Conservation (phyloP, 2,113 vertebrate genomes). For the Illadopsis cleaveri region DNA sequence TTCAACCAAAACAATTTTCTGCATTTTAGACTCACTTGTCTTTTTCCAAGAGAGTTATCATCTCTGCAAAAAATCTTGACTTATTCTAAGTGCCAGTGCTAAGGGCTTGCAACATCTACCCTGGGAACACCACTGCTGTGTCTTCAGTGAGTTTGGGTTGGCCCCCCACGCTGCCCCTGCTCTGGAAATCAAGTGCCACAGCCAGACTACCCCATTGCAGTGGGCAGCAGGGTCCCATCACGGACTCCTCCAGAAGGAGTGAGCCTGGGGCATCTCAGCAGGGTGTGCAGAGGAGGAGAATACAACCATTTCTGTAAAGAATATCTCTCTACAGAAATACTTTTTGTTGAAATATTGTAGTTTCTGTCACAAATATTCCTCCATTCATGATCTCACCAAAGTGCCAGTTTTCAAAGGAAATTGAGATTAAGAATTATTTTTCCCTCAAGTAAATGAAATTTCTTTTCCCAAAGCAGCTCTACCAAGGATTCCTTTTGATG, state of each 20-base stretch:
- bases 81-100: background rate
- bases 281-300: background rate
- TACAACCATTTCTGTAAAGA: background rate
- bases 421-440: background rate
- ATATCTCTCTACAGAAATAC: background rate
- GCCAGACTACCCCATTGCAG: fast-evolving
- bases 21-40: background rate
- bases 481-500: background rate
- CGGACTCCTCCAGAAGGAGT: background rate
- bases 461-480: background rate
- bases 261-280: fast-evolving
- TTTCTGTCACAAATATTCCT: background rate
- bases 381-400: background rate
- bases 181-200: background rate
- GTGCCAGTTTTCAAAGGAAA: background rate
- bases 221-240: background rate
- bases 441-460: background rate
- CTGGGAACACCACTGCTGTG: background rate
- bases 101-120: background rate
- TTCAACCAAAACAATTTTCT: background rate
- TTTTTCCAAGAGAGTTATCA: background rate
- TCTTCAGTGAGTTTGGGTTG: background rate
- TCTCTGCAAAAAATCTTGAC: background rate
- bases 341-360: background rate
- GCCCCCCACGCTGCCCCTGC: fast-evolving